Percentiles rank a stretch among this genome's conserved stretches.
Conservation (phyloP, 2,888 invertebrate species). For the Ptycholaimellus sp. region DNA sequence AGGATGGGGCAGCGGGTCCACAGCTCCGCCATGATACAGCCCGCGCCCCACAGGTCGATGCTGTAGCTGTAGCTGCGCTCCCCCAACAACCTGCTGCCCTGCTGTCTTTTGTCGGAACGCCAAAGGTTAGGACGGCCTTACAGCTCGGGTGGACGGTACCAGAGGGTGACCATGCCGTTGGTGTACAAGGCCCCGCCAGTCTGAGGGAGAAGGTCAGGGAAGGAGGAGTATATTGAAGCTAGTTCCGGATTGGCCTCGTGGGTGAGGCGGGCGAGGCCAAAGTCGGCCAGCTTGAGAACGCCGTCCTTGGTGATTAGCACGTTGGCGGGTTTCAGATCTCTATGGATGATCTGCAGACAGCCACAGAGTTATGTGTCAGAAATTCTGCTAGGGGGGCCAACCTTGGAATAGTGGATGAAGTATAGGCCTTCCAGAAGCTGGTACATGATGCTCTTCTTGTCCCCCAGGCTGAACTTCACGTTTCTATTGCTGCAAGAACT, state of each 20-base stretch:
- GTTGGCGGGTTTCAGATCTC: slow-evolving; percentile 98
- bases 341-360: slow-evolving; percentile 46
- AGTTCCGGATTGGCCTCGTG: no score
- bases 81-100: no score
- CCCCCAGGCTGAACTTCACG: slow-evolving; percentile 80
- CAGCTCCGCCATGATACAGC: slow-evolving; percentile 99
- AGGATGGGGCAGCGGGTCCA: slow-evolving; percentile 56
- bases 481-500: slow-evolving; percentile 78
- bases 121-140: no score
- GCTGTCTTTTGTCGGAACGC: no score
- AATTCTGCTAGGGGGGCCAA: no score
- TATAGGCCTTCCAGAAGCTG: slow-evolving; percentile 48
- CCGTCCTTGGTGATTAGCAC: slow-evolving; percentile 85
- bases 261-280: slow-evolving; percentile 79
- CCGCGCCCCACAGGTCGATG: slow-evolving; percentile 71
- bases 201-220: no score
- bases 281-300: slow-evolving; percentile 78
- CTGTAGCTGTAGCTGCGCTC: slow-evolving; percentile 73
- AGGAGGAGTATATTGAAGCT: no score
- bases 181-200: slow-evolving; percentile 51
- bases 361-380: no score
- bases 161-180: slow-evolving; percentile 85
- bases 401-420: slow-evolving; percentile 88
- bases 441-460: slow-evolving; percentile 80
- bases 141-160: slow-evolving; percentile 47